These are phyloP conservation scores for Drosophila parabipectinata DNA, from an alignment of 1,140 invertebrate species.

Conservation along the genomic window DNA sequence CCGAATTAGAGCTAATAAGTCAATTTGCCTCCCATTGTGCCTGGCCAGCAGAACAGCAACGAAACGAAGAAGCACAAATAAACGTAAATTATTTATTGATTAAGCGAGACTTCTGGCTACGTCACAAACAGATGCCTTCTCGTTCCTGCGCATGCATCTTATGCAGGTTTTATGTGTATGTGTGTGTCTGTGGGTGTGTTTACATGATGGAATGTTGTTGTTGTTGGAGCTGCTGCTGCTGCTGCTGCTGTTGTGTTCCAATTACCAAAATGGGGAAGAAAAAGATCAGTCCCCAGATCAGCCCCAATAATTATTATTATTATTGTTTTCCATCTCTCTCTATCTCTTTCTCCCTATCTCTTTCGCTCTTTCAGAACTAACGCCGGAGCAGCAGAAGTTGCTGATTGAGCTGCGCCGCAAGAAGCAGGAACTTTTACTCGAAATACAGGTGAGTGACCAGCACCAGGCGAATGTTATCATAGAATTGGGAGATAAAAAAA, in stretches of 20 bases:
- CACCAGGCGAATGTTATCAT: background rate
- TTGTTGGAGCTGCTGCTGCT: too few species aligned
- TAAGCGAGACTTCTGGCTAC: constrained; percentile 16
- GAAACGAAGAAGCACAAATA: constrained; percentile 12
- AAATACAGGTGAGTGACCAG: constrained; percentile 93
- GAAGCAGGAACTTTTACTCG: constrained; percentile 94
- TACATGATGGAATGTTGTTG: constrained; percentile 31
- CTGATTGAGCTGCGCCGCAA: constrained; percentile 94
- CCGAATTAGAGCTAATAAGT: constrained; percentile 64
- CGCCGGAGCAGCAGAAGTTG: constrained; percentile 94
- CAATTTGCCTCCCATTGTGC: constrained; percentile 59
- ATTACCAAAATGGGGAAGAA: constrained; percentile 13
- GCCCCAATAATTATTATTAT: constrained; percentile 79
- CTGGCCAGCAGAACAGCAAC: constrained; percentile 12
- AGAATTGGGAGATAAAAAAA: background rate
- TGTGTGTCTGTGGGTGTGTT: constrained; percentile 32
- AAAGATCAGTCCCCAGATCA: background rate
- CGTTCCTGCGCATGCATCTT: constrained; percentile 26
- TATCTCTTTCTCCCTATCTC: background rate
- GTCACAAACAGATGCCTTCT: constrained; percentile 31
- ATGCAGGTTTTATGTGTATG: constrained; percentile 39
- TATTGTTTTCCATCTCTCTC: background rate
- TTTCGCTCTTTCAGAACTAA: constrained; percentile 92
- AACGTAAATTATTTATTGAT: constrained; percentile 47
- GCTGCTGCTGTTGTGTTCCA: constrained; percentile 9